A percentile compares a stretch with the other conserved stretches of the same genome.
Conservation (phyloP, 2,113 vertebrate species). For the Neodontobutis hainanensis region DNA sequence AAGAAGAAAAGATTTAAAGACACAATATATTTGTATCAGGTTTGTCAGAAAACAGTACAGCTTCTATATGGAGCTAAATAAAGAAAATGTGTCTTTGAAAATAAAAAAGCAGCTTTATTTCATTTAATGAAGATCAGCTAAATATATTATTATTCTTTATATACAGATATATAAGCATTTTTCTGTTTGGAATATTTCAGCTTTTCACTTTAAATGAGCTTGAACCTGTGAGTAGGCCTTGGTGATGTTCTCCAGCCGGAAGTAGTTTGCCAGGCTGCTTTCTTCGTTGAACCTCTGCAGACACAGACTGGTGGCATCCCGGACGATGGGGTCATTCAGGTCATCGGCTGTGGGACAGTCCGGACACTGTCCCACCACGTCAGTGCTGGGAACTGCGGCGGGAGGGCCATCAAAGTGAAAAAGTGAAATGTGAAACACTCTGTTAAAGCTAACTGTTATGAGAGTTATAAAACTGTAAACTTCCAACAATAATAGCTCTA, state of each 20-base stretch:
- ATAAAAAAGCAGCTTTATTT: too few species aligned
- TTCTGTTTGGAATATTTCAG: too few species aligned
- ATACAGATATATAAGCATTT: too few species aligned
- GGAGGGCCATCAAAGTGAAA: background rate
- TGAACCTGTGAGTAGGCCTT: slow-evolving; percentile 62
- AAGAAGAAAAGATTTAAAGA: background rate
- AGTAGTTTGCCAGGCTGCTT: slow-evolving; percentile 50
- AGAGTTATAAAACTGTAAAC: too few species aligned
- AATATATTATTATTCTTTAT: too few species aligned
- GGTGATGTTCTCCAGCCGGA: slow-evolving; percentile 59
- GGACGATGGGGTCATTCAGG: slow-evolving; percentile 45
- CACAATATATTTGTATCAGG: background rate
- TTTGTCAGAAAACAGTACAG: too few species aligned
- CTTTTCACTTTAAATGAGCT: background rate
- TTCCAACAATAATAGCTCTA: too few species aligned
- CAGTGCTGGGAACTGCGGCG: slow-evolving; percentile 43
- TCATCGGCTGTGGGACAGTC: slow-evolving; percentile 60
- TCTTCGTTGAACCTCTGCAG: slow-evolving; percentile 67
- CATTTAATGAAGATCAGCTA: too few species aligned
- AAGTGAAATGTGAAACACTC: too few species aligned
- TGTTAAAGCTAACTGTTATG: too few species aligned
- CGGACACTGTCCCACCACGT: slow-evolving; percentile 28
- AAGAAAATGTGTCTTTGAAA: too few species aligned
- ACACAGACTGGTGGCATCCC: slow-evolving; percentile 56
- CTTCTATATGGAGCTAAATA: too few species aligned